Evolutionary conservation across 1,140 invertebrate genomes (phyloP).

Genomic region (Bombus waltoni): DNA sequence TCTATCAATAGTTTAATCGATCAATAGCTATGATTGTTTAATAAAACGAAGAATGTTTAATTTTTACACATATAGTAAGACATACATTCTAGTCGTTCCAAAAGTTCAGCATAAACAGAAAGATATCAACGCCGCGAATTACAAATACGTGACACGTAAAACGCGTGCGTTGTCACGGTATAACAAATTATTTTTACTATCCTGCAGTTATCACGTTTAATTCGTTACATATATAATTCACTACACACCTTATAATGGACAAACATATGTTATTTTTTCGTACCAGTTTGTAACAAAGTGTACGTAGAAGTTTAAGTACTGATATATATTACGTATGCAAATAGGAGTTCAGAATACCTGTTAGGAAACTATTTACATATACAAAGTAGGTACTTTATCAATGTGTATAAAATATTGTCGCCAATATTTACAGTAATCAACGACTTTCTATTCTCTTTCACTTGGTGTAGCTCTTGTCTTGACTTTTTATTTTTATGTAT

Average conservation of each 20-base stretch:
- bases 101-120: constrained; percentile 23
- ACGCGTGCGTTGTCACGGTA: neutral
- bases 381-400: neutral
- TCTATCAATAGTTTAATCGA: neutral
- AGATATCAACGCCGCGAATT: neutral
- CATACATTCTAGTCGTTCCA: no score
- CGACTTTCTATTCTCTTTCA: neutral
- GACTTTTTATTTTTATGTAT: no score
- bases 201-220: no score
- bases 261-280: no score
- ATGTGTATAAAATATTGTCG: neutral
- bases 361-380: neutral
- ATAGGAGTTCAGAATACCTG: no score
- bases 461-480: no score
- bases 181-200: no score
- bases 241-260: no score
- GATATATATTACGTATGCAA: no score
- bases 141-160: neutral
- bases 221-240: no score
- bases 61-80: neutral
- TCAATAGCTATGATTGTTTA: neutral
- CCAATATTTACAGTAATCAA: neutral
- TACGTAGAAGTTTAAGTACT: no score
- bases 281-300: no score
- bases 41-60: neutral